These are phyloP conservation scores for Kryptopterus vitreolus DNA, from an alignment of 2,797 vertebrate genomes.

Conservation along the genomic window DNA sequence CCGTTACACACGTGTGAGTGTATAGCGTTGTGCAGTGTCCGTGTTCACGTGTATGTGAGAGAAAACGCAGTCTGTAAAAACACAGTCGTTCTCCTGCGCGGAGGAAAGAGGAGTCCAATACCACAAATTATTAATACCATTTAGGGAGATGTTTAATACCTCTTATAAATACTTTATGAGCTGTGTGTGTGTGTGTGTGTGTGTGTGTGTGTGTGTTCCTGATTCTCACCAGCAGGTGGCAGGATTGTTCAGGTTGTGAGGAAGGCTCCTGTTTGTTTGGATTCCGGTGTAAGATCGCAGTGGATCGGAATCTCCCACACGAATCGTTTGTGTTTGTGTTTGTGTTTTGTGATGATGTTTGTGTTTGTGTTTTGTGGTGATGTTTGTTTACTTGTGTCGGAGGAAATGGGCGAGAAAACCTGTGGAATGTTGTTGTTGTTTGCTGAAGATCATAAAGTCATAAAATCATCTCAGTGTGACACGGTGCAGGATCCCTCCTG, in stretches of 20 bases:
- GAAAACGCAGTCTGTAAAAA: too few species aligned
- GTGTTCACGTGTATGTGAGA: too few species aligned
- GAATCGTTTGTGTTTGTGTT: not conserved
- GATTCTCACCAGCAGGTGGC: slow-evolving; percentile 8
- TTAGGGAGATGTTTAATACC: not conserved
- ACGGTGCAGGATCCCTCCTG: slow-evolving; percentile 15
- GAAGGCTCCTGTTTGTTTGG: not conserved
- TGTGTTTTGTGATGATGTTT: not conserved
- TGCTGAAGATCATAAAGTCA: slow-evolving; percentile 29
- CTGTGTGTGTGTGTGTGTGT: not conserved
- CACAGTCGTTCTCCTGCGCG: too few species aligned
- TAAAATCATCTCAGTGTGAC: not conserved
- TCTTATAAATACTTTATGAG: not conserved
- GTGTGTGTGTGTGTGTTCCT: not conserved
- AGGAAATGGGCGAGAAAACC: not conserved
- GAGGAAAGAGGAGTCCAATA: too few species aligned
- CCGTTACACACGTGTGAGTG: too few species aligned
- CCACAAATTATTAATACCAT: too few species aligned
- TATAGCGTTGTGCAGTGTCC: too few species aligned
- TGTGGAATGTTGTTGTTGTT: slow-evolving; percentile 21
- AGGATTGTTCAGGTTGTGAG: not conserved
- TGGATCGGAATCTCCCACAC: too few species aligned
- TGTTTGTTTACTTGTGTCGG: not conserved
- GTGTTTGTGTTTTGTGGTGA: slow-evolving; percentile 33
- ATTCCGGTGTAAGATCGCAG: not conserved